Evolutionary conservation across 2,113 vertebrate genomes (phyloP), one percentile per base, ranked within the genome.

Genomic region (Ramphastos sulfuratus): DNA sequence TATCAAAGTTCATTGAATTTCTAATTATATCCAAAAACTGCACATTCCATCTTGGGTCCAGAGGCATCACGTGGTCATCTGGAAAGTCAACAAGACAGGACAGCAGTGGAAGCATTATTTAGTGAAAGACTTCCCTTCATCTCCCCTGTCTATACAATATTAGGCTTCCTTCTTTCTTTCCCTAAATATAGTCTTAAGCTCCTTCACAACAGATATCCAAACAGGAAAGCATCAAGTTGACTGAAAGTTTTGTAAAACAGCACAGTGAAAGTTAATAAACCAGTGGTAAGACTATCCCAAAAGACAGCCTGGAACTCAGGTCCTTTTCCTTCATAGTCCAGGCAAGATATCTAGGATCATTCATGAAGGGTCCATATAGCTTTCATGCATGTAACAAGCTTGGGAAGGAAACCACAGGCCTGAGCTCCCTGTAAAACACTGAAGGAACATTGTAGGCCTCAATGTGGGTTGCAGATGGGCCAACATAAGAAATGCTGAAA

Each of bases 1-100:
- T 98, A 87, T 99, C 98, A 93, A 99, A 98, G 93, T 97, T 98
- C 93, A 98, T 94, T 0, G 99, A 99, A 97, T 98, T 99, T 87
- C 97, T 98, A 83, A 99, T 95, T 81, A 99, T 98, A 84, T 99
- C 98, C 97, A 99, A 97, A 92, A 99, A 98, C 70, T 99, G 99
- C 94, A 99, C 98, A 95, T 99, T 99, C 99, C 99, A 99, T 24
- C 99, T 98, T 97, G 99, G 98, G 93, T 99, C 99, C 95, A 99
- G 94, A 88, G 98, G 97, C 75, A 99, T 98, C 95, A 98, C 98
- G 92, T 98, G 98, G 78, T 99, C 98, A 97, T 99, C 99, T 99
- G 91, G 23, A 66, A 92, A 88, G 48, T 55, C 10, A 95, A 39
- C 7, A 65, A 33, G 44, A 83, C 35, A 87, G 5, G 28, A 65